Evolutionary conservation across 2,797 vertebrate species (phyloP), one percentile per base, ranked within the genome.

Genomic region (Sebastes baramenuke): DNA sequence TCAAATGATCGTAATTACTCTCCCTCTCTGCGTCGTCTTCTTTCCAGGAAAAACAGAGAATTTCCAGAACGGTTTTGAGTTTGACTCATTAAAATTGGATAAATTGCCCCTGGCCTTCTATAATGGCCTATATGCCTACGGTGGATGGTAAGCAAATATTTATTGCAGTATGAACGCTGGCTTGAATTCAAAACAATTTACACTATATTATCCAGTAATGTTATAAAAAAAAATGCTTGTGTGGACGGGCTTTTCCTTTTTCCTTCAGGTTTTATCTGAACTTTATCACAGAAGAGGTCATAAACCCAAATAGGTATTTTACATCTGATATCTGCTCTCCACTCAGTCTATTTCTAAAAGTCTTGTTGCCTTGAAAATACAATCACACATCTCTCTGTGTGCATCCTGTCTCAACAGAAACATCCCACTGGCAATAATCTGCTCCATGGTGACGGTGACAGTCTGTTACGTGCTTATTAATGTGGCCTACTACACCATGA

Each of bases 391-490:
- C 2, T 61, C 22, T 42, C 3, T 65, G 27, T 74, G 49, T 83
- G 58, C 56, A 4, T 55, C 29, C 1, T 38, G 18, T 76, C 12
- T 69, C 8, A 6, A 65, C 75, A 95, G 93, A 82, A 94, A 79
- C 67, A 87, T 90, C 86, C 98, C 98, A 9, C 94, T 99, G 55
- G 97, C 98, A 36, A 98, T 99, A 90, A 96, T 94, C 81, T 93
- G 93, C 87, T 99, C 99, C 92, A 99, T 99, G 96, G 95, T 94
- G 86, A 95, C 96, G 6, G 97, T 99, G 87, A 99, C 97, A 0
- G 64, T 97, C 64, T 96, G 96, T 84, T 99, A 99, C 2, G 96
- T 99, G 87, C 95, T 99, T 59, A 96, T 97, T 30, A 99, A 99
- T 16, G 97, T 99, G 93, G 94, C 95, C 77, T 99, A 99, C 95